Base-by-base conservation (phyloP, 1,140 invertebrate genomes). In the Drosophila rufa region DNA sequence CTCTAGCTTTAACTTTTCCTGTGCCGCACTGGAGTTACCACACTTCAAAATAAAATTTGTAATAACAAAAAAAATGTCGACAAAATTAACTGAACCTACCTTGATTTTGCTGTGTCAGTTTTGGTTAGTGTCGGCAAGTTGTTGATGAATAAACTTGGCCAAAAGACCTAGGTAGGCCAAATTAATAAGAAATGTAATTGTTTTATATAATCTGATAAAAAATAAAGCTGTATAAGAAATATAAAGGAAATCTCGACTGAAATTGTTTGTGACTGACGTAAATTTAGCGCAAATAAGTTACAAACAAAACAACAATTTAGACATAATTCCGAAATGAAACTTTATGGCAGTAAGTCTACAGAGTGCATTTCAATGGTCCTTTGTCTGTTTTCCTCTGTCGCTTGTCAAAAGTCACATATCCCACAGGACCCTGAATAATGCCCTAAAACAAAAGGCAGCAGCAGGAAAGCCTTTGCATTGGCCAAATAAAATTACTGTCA, bases 31-130 rank as follows among this genome's bases (percentile, higher is more conserved):
- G 19, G 6, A 19, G 7, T 36, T 15, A 15, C n/a, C 48, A 30
- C 25, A 17, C n/a, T 51, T 30, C 2, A 40, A 15, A 53, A 14
- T 22, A 11, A 38, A 15, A 15, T 38, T 6, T 36, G 4, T 42
- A 33, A 22, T 8, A 9, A 4, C 14, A 30, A 11, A n/a, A 38
- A 17, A 40, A 22, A 7, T 22, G 40, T 27, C 25, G 19, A 45
- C n/a, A 53, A 17, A 17, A 25, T 80, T 77, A 75, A 80, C 64
- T 65, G 59, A 45, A 65, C 43, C 62, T 40, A 57, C 77, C 59
- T 80, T 66, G 60, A 60, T 47, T 47, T 69, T 27, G 19, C 51
- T 33, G 12, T 43, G 36, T 19, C 11, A 25, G 11, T 47, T 62
- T 25, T 1, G 38, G 8, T 45, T 15, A 8, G 19, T 3, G 17